Percentiles rank a stretch among this genome's conserved stretches.
Conservation (phyloP, 2,797 vertebrate genomes). For the Chelmon rostratus region DNA sequence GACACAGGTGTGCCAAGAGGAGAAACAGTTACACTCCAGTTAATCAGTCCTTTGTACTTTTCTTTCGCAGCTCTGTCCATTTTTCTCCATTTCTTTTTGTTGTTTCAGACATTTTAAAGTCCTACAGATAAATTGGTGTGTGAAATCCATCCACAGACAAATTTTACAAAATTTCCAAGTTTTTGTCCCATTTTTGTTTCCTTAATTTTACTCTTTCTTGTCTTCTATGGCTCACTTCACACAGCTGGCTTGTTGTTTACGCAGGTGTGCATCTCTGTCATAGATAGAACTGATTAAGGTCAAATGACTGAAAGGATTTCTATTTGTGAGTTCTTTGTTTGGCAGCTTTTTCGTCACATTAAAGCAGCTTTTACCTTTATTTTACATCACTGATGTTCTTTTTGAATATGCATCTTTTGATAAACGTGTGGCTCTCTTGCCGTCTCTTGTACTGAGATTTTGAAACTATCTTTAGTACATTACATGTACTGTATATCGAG, state of each 20-base stretch:
- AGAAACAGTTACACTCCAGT: background rate
- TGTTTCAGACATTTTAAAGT: background rate
- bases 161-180: background rate
- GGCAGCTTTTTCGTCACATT: slow-evolving; percentile 29
- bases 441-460: slow-evolving; percentile 48
- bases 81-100: background rate
- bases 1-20: background rate
- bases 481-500: slow-evolving; percentile 59
- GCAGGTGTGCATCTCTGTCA: background rate
- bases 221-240: background rate
- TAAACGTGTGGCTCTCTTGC: slow-evolving; percentile 36
- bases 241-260: background rate
- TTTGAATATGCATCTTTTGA: slow-evolving; percentile 51
- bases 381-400: slow-evolving; percentile 39
- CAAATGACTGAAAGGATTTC: slow-evolving; percentile 53
- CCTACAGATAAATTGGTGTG: too few species aligned
- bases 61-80: background rate
- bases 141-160: too few species aligned
- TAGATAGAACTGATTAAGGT: slow-evolving; percentile 48
- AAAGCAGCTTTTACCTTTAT: slow-evolving; percentile 55
- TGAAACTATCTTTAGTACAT: slow-evolving; percentile 75
- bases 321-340: slow-evolving; percentile 49
- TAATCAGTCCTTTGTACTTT: background rate
- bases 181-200: background rate
- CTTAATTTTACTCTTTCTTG: background rate